Evolutionary conservation across 2,797 vertebrate species (phyloP).

Genomic region (Tapirus indicus): DNA sequence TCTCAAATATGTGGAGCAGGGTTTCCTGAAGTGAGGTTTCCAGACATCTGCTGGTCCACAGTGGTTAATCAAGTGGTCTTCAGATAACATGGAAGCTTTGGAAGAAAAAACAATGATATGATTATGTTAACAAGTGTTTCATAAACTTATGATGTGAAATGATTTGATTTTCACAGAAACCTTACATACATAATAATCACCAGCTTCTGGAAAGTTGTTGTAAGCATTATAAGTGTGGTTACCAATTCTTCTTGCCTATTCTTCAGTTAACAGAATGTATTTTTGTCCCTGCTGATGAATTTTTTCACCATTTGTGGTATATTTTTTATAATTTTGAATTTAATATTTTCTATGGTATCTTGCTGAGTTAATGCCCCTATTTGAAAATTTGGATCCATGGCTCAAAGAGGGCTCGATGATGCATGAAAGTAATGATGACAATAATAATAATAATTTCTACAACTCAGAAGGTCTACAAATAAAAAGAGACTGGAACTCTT

Average conservation of each 20-base stretch:
- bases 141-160: neutral
- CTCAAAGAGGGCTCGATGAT: slow-evolving; percentile 47
- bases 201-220: neutral
- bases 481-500: neutral
- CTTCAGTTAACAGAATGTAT: neutral
- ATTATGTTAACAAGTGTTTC: neutral
- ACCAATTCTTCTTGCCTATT: neutral
- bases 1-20: neutral
- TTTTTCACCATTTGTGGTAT: neutral
- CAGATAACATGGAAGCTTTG: neutral
- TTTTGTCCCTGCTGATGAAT: slow-evolving; percentile 12
- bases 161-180: neutral
- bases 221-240: neutral
- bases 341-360: slow-evolving; percentile 45
- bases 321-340: slow-evolving; percentile 45
- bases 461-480: slow-evolving; percentile 30
- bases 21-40: neutral
- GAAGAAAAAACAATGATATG: neutral
- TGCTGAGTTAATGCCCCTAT: slow-evolving; percentile 30
- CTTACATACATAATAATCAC: neutral
- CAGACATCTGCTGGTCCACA: neutral
- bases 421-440: slow-evolving; percentile 55
- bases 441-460: slow-evolving; percentile 55
- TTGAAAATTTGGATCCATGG: slow-evolving; percentile 61
- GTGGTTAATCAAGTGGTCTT: neutral